phyloP scores from a whole-genome alignment of 1,140 invertebrate species.

The Idris sp. region DNA sequence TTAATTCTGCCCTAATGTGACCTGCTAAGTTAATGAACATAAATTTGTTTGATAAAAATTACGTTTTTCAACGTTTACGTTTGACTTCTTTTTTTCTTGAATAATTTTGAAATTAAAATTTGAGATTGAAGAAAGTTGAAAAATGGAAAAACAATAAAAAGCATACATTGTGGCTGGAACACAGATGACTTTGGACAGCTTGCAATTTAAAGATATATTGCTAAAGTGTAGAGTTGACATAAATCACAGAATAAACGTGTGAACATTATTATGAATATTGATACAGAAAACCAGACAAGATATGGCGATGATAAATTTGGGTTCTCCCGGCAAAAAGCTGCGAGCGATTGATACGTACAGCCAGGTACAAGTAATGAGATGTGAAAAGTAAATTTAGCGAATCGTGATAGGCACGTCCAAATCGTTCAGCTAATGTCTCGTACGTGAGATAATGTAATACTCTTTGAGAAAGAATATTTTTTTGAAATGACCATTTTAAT shows the following conservation, averaged over 20 bases:
- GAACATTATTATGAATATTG: constrained; percentile 38
- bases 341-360: constrained; percentile 27
- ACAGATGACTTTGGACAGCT: too few relatives aligned
- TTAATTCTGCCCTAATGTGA: too few relatives aligned
- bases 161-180: too few relatives aligned
- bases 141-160: too few relatives aligned
- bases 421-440: constrained; percentile 14
- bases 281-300: constrained; percentile 2
- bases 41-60: too few relatives aligned
- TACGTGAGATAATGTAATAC: constrained; percentile 25
- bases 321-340: constrained; percentile 10
- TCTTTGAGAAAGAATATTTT: neutral
- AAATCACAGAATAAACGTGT: constrained; percentile 55
- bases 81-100: too few relatives aligned
- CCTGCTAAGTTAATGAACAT: too few relatives aligned
- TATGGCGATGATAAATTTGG: constrained; percentile 32
- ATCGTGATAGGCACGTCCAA: constrained; percentile 30
- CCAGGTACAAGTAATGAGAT: constrained; percentile 21
- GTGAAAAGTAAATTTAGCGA: constrained; percentile 40
- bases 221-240: constrained; percentile 55
- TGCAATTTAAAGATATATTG: too few relatives aligned
- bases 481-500: constrained; percentile 7
- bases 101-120: too few relatives aligned
- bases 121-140: too few relatives aligned
- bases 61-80: too few relatives aligned